Evolutionary conservation across 1,140 invertebrate species (phyloP).

Genomic region (roundworm (Caenorhabditis elegans)): DNA sequence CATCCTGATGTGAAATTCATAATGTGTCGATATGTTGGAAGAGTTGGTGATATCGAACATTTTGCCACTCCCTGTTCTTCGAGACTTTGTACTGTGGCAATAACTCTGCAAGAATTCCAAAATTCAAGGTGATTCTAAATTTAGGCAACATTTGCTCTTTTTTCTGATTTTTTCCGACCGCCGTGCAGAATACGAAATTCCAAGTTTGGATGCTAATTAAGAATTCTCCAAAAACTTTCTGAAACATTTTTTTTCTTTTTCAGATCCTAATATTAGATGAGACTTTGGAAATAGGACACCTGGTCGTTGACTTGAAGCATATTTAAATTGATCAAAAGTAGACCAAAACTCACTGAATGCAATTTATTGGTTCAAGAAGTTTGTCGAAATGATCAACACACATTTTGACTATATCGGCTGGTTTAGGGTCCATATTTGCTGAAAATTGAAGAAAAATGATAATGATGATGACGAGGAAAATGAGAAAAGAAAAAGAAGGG

Average conservation of each 20-base stretch:
- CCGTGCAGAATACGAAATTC: neutral
- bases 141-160: neutral
- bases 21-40: neutral
- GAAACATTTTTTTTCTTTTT: neutral
- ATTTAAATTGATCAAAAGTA: neutral
- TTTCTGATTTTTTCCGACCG: neutral
- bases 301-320: conserved; percentile 13
- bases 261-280: neutral
- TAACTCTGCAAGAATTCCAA: neutral
- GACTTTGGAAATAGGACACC: neutral
- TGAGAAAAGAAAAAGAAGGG: neutral
- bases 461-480: neutral
- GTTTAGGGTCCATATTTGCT: neutral
- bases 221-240: neutral
- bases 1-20: conserved; percentile 17
- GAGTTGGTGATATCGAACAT: neutral
- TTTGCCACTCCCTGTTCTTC: neutral
- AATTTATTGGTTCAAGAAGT: neutral
- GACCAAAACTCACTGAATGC: neutral
- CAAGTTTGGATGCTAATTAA: neutral
- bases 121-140: conserved; percentile 9
- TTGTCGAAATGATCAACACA: conserved; percentile 6
- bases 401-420: neutral
- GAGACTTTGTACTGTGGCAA: neutral
- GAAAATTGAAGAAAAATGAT: neutral